A percentile compares a stretch with the other conserved stretches of the same genome.
Conservation (phyloP, 1,140 invertebrate genomes). For the Temnothorax nylanderi region DNA sequence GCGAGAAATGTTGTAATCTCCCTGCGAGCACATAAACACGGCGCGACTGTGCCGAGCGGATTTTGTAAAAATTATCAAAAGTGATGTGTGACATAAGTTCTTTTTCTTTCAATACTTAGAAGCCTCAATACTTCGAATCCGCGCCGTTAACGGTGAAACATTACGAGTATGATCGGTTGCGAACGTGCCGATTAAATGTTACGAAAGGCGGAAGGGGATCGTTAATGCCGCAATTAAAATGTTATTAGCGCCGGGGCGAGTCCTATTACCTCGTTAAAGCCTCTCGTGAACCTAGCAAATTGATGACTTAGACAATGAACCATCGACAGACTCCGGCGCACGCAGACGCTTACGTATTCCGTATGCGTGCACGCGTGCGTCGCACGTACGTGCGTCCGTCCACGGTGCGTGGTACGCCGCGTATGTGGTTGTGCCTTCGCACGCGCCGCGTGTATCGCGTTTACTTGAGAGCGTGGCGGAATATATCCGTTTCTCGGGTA, state of each 20-base stretch:
- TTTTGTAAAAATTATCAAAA: constrained; percentile 22
- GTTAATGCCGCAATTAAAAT: constrained; percentile 46
- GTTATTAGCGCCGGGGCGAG: constrained; percentile 18
- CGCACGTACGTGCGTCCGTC: neutral
- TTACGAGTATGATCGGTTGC: constrained; percentile 17
- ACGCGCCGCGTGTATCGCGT: constrained; percentile 45
- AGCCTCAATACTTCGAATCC: neutral
- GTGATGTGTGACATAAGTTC: neutral
- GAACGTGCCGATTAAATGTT: constrained; percentile 27
- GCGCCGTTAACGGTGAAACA: neutral
- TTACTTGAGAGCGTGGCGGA: constrained; percentile 60
- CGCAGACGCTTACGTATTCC: constrained; percentile 59
- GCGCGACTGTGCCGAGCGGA: too few species aligned
- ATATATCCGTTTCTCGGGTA: constrained; percentile 58
- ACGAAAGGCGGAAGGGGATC: neutral
- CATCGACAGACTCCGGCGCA: constrained; percentile 27
- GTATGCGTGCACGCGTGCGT: neutral
- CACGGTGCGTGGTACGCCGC: neutral
- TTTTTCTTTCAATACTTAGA: too few species aligned
- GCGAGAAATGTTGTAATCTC: neutral
- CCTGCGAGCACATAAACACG: neutral
- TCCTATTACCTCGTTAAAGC: constrained; percentile 48
- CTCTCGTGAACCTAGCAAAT: constrained; percentile 30
- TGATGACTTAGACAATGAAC: constrained; percentile 40
- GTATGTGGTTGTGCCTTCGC: neutral